Percentiles rank a stretch among this genome's conserved stretches.
Evolutionary conservation across 2,797 vertebrate species (phyloP).

Genomic region (Falco columbarius): DNA sequence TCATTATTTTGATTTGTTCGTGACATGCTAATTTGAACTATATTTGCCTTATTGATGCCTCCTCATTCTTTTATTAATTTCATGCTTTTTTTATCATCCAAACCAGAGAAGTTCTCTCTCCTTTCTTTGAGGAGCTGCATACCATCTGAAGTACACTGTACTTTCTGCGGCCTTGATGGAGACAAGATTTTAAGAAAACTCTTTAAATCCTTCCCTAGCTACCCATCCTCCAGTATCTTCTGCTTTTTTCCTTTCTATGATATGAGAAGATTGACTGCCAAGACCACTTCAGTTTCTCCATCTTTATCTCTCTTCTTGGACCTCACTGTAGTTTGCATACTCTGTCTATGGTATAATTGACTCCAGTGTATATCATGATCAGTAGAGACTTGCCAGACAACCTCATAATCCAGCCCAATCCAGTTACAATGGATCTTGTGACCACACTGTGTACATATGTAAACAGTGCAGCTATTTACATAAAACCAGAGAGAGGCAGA

Average conservation of each 20-base stretch:
- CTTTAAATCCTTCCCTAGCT: background rate
- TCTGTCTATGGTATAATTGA: background rate
- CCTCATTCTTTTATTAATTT: background rate
- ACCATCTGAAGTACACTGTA: background rate
- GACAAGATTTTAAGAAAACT: background rate
- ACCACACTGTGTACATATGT: slow-evolving; percentile 16
- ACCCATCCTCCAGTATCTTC: background rate
- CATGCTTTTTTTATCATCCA: background rate
- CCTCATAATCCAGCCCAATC: slow-evolving; percentile 29
- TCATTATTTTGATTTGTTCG: background rate
- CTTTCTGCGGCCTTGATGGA: background rate
- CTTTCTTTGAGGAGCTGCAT: background rate
- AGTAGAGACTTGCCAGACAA: slow-evolving; percentile 23
- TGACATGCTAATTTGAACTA: background rate
- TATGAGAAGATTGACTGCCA: background rate
- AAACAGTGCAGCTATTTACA: slow-evolving; percentile 38
- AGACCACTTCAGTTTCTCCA: background rate
- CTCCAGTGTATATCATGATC: background rate
- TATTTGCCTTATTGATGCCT: background rate
- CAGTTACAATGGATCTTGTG: slow-evolving; percentile 14
- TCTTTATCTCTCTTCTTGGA: background rate
- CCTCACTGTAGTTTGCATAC: background rate
- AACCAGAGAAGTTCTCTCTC: background rate
- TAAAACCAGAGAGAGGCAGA: slow-evolving; percentile 5
- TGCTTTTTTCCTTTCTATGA: background rate